Evolutionary conservation across 2,888 invertebrate species (phyloP).

Genomic region (Tetrapedia diversipes): DNA sequence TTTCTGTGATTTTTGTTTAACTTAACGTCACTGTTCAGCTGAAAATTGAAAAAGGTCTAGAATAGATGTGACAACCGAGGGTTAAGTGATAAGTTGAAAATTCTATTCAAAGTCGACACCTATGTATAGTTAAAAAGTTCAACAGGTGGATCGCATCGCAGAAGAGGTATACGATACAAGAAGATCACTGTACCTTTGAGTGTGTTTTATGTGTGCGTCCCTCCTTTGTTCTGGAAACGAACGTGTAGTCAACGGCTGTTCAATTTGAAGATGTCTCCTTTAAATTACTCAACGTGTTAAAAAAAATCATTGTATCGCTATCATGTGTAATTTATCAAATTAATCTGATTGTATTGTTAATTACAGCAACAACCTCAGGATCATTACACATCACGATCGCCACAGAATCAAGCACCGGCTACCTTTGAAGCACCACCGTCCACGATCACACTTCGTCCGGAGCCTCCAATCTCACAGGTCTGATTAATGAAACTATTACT

Average conservation of each 20-base stretch:
- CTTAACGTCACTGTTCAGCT: too few species aligned
- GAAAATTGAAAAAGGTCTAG: too few species aligned
- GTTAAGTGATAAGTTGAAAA: not conserved
- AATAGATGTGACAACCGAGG: too few species aligned
- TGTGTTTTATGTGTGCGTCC: slow-evolving; percentile 23
- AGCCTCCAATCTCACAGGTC: slow-evolving; percentile 89
- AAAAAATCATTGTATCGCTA: slow-evolving; percentile 6
- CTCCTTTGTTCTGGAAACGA: slow-evolving; percentile 43
- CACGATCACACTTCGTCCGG: slow-evolving; percentile 88
- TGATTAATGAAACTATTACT: slow-evolving; percentile 8
- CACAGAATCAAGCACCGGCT: slow-evolving; percentile 60
- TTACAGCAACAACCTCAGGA: slow-evolving; percentile 67
- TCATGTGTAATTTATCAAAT: slow-evolving; percentile 7
- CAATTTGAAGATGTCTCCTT: slow-evolving; percentile 14
- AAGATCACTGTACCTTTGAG: slow-evolving; percentile 9
- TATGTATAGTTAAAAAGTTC: slow-evolving; percentile 33
- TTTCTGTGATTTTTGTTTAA: too few species aligned
- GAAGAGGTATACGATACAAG: slow-evolving; percentile 27
- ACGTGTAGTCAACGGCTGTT: slow-evolving; percentile 58
- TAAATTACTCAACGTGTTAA: slow-evolving; percentile 23
- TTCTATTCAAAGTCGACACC: slow-evolving; percentile 24
- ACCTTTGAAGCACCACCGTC: slow-evolving; percentile 86
- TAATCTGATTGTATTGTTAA: slow-evolving; percentile 21
- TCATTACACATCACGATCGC: slow-evolving; percentile 57
- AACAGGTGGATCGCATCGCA: slow-evolving; percentile 49